Evolutionary conservation across 2,888 invertebrate species (phyloP).

Genomic region (Rhamphomyia laevipes): DNA sequence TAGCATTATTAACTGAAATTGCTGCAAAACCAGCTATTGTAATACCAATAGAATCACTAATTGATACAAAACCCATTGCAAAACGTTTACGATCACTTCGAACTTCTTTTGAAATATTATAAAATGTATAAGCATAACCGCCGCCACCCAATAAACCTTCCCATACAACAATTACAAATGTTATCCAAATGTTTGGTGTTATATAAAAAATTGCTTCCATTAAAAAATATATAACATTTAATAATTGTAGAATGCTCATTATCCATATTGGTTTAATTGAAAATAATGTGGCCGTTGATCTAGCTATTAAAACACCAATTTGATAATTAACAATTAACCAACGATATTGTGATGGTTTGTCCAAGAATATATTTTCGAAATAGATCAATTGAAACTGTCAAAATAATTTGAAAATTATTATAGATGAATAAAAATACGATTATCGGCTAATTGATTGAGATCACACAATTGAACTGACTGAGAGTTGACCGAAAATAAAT

Average conservation of each 20-base stretch:
- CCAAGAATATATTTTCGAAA: slow-evolving; percentile 45
- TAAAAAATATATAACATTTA: slow-evolving; percentile 46
- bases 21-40: slow-evolving; percentile 53
- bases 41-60: slow-evolving; percentile 60
- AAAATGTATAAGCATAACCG: slow-evolving; percentile 64
- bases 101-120: slow-evolving; percentile 50
- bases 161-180: slow-evolving; percentile 47
- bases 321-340: slow-evolving; percentile 69
- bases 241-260: slow-evolving; percentile 50
- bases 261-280: slow-evolving; percentile 52
- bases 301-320: slow-evolving; percentile 62
- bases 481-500: no score
- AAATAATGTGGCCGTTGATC: slow-evolving; percentile 59
- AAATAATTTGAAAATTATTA: background rate
- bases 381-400: slow-evolving; percentile 56
- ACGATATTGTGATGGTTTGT: slow-evolving; percentile 49
- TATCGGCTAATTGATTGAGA: no score
- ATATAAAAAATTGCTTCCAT: slow-evolving; percentile 45
- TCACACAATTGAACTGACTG: no score
- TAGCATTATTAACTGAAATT: slow-evolving; percentile 54
- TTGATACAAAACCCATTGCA: slow-evolving; percentile 53
- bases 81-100: slow-evolving; percentile 39
- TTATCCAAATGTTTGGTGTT: slow-evolving; percentile 47
- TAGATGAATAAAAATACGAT: no score
- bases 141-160: slow-evolving; percentile 59